A percentile compares a stretch with the other conserved stretches of the same genome.
Evolutionary conservation across 1,140 invertebrate species (phyloP).

Genomic region (Calliopsis andreniformis): DNA sequence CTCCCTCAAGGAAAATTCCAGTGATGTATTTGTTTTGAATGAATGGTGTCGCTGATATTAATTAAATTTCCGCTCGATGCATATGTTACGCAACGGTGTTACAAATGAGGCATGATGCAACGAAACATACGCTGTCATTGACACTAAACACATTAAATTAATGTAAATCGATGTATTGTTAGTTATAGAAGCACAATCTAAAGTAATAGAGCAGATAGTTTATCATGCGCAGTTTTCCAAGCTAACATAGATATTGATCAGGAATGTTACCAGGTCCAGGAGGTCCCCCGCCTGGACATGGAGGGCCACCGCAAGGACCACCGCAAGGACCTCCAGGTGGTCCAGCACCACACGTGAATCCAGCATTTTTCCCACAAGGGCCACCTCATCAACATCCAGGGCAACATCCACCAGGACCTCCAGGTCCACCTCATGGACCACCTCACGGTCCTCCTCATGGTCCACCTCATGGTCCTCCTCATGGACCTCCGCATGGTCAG

Average conservation of each 20-base stretch:
- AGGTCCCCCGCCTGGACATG: constrained; percentile 84
- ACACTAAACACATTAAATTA: too few relatives aligned
- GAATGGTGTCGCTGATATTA: too few relatives aligned
- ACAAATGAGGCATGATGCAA: too few relatives aligned
- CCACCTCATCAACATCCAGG: constrained; percentile 84
- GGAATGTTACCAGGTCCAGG: constrained; percentile 82
- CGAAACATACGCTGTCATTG: too few relatives aligned
- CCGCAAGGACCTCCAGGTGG: constrained; percentile 84
- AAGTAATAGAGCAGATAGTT: background rate
- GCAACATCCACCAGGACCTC: constrained; percentile 84
- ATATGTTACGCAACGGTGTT: too few relatives aligned
- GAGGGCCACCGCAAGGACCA: constrained; percentile 83
- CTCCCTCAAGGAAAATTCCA: too few relatives aligned
- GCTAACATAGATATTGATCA: constrained; percentile 59
- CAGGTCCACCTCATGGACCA: constrained; percentile 83
- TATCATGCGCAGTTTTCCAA: constrained; percentile 10
- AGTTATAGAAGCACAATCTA: constrained; percentile 28
- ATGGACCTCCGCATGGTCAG: constrained; percentile 81
- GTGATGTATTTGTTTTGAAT: too few relatives aligned
- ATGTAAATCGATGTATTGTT: background rate
- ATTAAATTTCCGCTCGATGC: too few relatives aligned
- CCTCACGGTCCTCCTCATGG: constrained; percentile 84
- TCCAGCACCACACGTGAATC: constrained; percentile 97
- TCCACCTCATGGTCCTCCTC: constrained; percentile 83
- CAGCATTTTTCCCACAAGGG: constrained; percentile 95